phyloP scores from a whole-genome alignment of 2,888 invertebrate genomes.

The Hydrotaea cyrtoneurina region DNA sequence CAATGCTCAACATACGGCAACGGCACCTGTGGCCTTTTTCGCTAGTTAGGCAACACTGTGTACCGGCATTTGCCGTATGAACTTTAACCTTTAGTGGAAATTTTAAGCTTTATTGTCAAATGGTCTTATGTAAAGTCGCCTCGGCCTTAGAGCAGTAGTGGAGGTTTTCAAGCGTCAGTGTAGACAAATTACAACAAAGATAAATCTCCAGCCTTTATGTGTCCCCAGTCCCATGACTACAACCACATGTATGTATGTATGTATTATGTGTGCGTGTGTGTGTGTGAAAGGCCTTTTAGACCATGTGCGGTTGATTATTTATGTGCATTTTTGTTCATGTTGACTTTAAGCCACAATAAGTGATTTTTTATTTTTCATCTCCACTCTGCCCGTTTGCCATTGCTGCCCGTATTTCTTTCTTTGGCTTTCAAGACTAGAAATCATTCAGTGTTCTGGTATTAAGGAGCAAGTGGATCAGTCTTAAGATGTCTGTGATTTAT shows the following conservation, averaged over 20 bases:
- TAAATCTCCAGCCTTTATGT: conserved; percentile 19
- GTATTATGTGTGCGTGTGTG: neutral
- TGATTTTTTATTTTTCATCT: conserved; percentile 8
- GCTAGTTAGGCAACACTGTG: too few relatives aligned
- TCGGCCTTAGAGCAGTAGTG: neutral
- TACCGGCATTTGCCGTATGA: conserved; percentile 5
- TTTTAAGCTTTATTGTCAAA: conserved; percentile 44
- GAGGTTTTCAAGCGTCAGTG: neutral
- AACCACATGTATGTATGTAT: neutral
- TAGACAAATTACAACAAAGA: conserved; percentile 27
- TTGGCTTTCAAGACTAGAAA: neutral
- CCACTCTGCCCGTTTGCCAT: neutral
- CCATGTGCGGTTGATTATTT: neutral
- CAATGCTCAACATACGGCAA: too few relatives aligned
- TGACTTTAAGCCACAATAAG: conserved; percentile 17
- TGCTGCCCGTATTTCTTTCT: neutral
- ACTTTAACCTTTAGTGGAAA: conserved; percentile 55
- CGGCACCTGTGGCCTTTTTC: too few relatives aligned
- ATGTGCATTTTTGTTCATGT: neutral
- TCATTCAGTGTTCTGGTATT: neutral
- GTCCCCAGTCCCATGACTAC: neutral
- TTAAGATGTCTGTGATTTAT: conserved; percentile 28
- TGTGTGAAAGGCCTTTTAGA: neutral
- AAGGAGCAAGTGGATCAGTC: neutral
- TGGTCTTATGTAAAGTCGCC: neutral